Conservation (phyloP, 1,140 invertebrate species). For the Dreissena rostriformis region DNA sequence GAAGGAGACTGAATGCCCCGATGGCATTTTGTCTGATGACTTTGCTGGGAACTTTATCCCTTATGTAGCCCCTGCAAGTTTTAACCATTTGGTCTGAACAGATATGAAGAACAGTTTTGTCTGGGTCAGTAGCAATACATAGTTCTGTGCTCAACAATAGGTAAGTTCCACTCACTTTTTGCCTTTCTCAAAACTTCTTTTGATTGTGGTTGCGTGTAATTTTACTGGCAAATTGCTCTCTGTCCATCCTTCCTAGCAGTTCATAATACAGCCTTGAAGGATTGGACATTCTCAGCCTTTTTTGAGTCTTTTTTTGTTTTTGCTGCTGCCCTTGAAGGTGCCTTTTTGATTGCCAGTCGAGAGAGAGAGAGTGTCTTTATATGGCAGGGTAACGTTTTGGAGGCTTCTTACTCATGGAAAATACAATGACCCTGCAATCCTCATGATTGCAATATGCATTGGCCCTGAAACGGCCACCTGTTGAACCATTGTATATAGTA, state of each 20-base stretch:
- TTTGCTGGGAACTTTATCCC: constrained; percentile 10
- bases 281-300: neutral
- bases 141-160: constrained; percentile 1
- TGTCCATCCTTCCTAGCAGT: neutral
- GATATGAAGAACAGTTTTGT: too few relatives aligned
- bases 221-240: neutral
- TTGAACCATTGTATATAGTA: neutral
- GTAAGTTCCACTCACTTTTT: constrained; percentile 9
- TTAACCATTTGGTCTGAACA: too few relatives aligned
- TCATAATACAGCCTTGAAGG: neutral
- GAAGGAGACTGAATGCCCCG: neutral
- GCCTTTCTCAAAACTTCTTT: constrained; percentile 8
- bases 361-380: neutral
- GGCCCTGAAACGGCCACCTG: neutral
- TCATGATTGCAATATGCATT: neutral
- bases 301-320: neutral
- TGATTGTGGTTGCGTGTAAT: constrained; percentile 1
- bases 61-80: neutral
- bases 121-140: neutral
- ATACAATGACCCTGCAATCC: neutral
- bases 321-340: neutral
- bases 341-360: neutral
- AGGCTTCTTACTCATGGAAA: neutral
- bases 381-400: neutral
- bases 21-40: neutral